A percentile compares a stretch with the other conserved stretches of the same genome.
Conservation (phyloP, 2,113 vertebrate species). For the Protobothrops flavoviridis region DNA sequence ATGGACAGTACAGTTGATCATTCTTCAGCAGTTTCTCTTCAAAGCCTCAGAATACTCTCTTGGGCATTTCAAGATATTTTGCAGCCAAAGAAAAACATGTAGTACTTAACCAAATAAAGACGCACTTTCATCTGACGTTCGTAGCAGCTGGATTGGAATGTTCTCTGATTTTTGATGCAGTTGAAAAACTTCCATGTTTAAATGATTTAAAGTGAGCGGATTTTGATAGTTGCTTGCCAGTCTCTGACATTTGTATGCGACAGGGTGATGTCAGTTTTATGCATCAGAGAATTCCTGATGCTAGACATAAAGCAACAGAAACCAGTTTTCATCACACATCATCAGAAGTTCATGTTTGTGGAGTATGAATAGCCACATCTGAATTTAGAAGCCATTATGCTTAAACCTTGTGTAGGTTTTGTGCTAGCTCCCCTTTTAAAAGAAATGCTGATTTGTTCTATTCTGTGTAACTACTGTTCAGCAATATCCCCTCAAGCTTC, state of each 20-base stretch:
- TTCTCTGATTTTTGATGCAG: background rate
- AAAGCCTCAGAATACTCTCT: background rate
- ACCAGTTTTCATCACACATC: background rate
- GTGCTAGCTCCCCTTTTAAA: background rate
- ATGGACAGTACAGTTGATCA: background rate
- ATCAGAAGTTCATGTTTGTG: background rate
- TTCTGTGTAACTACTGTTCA: constrained; percentile 12
- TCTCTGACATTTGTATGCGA: background rate
- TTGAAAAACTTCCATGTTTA: background rate
- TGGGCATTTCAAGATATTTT: background rate
- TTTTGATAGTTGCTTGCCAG: background rate
- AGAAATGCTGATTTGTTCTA: constrained; percentile 2
- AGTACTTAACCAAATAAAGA: background rate
- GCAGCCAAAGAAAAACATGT: background rate
- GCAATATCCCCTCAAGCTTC: constrained; percentile 20
- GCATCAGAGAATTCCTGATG: background rate
- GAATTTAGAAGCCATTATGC: constrained; percentile 1
- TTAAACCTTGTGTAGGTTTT: constrained; percentile 15
- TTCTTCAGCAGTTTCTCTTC: background rate
- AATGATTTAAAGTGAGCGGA: background rate
- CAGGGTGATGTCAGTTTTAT: background rate
- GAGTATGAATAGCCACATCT: background rate
- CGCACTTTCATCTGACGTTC: background rate
- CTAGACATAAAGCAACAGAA: background rate
- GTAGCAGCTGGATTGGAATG: background rate